Conservation (phyloP, 2,113 vertebrate genomes). For the Cygnus buccinator region DNA sequence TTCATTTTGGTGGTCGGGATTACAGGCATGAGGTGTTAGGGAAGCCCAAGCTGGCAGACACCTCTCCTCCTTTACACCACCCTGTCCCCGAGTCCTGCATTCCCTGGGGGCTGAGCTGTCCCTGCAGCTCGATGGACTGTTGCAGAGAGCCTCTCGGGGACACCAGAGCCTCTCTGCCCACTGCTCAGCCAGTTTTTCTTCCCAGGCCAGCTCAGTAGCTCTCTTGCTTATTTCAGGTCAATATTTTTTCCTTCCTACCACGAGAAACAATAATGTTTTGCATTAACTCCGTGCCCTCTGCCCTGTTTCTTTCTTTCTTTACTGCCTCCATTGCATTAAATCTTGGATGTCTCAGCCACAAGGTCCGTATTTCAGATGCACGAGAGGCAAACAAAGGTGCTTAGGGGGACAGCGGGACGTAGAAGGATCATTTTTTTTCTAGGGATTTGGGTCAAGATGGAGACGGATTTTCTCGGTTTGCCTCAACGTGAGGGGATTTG, state of each 20-base stretch:
- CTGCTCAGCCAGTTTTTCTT: not conserved
- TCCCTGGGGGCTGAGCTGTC: not conserved
- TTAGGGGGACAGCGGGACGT: not conserved
- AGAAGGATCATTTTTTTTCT: not conserved
- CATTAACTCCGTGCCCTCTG: not conserved
- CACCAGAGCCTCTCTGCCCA: not conserved
- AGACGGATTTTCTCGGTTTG: not conserved
- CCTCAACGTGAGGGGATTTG: not conserved
- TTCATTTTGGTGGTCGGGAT: not conserved
- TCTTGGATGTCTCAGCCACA: not conserved
- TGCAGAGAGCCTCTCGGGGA: not conserved
- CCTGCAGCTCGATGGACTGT: not conserved
- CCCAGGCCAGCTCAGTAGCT: not conserved
- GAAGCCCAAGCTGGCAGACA: not conserved
- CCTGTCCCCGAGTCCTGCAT: accelerated
- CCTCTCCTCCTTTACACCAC: not conserved
- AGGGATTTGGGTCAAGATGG: not conserved
- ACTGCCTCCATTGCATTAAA: not conserved
- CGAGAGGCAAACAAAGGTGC: not conserved
- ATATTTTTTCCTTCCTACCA: not conserved
- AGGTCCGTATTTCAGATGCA: not conserved
- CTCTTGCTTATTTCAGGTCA: not conserved
- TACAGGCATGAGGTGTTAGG: not conserved
- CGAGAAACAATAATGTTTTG: not conserved
- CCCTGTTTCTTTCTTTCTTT: not conserved